Percentiles rank a stretch among this genome's conserved stretches.
phyloP scores from a whole-genome alignment of 92 coral and sea anemone genomes.

The Paramuricea clavata region DNA sequence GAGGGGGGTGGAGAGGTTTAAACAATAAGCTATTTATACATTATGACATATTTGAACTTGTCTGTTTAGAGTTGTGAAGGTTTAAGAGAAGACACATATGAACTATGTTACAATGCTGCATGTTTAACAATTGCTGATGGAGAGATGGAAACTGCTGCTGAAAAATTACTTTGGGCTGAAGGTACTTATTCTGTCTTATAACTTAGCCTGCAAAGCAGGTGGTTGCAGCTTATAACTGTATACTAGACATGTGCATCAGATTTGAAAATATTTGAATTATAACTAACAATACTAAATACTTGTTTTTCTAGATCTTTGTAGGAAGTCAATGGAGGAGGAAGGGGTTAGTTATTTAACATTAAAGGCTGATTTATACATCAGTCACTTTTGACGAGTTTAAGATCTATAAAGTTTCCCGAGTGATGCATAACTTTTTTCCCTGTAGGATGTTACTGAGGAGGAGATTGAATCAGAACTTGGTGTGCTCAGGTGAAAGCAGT shows the following conservation, averaged over 20 bases:
- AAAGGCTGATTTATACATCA: neutral
- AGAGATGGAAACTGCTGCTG: constrained; percentile 77
- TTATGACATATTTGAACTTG: neutral
- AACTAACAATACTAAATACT: neutral
- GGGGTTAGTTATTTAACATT: constrained; percentile 71
- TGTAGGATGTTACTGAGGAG: constrained; percentile 89
- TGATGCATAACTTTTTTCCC: neutral
- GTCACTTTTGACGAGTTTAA: neutral
- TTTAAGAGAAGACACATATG: constrained; percentile 95
- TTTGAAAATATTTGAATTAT: too few species aligned
- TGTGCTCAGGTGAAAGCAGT: constrained; percentile 79
- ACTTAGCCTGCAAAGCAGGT: too few species aligned
- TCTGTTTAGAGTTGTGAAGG: constrained; percentile 75
- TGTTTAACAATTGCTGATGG: constrained; percentile 87
- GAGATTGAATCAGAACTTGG: constrained; percentile 96
- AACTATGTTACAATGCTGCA: constrained; percentile 95
- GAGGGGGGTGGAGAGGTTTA: too few species aligned
- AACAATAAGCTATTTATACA: too few species aligned
- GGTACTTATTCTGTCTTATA: constrained; percentile 64
- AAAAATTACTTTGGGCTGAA: constrained; percentile 85
- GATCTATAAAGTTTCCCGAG: neutral
- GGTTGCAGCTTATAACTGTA: too few species aligned
- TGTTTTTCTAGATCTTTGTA: constrained; percentile 77
- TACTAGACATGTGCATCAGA: too few species aligned
- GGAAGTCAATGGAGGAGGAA: constrained; percentile 91